Evolutionary conservation across 2,888 invertebrate species (phyloP).

Genomic region (Myopa testacea): DNA sequence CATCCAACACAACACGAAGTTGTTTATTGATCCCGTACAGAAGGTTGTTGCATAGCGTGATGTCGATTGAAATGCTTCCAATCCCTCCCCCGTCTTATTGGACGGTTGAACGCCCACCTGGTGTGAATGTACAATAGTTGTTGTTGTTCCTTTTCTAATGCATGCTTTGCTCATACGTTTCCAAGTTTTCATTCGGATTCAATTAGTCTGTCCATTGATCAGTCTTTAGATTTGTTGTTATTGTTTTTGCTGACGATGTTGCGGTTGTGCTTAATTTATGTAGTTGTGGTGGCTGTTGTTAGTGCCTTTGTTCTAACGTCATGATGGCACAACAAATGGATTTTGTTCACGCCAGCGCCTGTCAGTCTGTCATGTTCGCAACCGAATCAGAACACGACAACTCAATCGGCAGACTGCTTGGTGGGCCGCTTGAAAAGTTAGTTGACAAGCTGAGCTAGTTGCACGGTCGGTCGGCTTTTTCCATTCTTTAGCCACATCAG

Average conservation of each 20-base stretch:
- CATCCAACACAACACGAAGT: background rate
- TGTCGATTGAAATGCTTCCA: slow-evolving; percentile 23
- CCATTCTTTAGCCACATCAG: background rate
- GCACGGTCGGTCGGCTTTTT: slow-evolving; percentile 46
- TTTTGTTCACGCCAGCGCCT: slow-evolving; percentile 54
- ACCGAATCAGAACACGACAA: slow-evolving; percentile 57
- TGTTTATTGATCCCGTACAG: slow-evolving; percentile 12
- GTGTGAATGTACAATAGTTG: background rate
- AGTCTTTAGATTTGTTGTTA: background rate
- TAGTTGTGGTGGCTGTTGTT: background rate
- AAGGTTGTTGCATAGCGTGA: slow-evolving; percentile 32
- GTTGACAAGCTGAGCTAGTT: background rate
- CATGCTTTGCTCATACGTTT: too few relatives aligned
- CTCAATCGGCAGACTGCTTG: slow-evolving; percentile 48
- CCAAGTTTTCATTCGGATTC: background rate
- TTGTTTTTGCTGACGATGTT: background rate
- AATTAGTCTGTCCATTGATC: slow-evolving; percentile 5
- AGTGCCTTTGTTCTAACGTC: slow-evolving; percentile 19
- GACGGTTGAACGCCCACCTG: slow-evolving; percentile 29
- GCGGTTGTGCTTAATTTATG: background rate
- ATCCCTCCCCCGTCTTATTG: background rate
- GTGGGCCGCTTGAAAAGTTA: slow-evolving; percentile 22
- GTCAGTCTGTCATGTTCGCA: slow-evolving; percentile 60
- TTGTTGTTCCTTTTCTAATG: too few relatives aligned
- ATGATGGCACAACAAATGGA: slow-evolving; percentile 13